Evolutionary conservation across 2,888 invertebrate species (phyloP), one percentile per base, ranked within the genome.

Genomic region (Apotomis capreana): DNA sequence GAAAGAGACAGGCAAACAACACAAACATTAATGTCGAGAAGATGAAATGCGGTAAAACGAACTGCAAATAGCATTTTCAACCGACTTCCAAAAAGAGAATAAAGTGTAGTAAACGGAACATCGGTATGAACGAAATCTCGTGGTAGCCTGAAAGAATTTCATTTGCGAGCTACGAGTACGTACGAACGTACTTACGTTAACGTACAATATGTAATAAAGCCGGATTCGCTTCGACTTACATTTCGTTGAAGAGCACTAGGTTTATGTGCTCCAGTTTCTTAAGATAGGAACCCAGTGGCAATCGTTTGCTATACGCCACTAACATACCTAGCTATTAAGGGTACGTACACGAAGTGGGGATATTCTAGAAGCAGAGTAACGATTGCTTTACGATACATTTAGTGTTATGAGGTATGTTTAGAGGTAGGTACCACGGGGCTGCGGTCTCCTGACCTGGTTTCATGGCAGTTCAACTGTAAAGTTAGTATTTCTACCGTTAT

Each of bases 331-430:
- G 26, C 26, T 26, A 26, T 26, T 26, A 26, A 26, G 26, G 26
- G 26, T 44, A 26, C 4, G 26, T 36, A 55, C 13, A 49, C 67
- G 26, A 58, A 67, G 58, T 70, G 78, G 78, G 79, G 65, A 79
- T 82, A 79, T 81, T 80, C 75, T 77, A 51, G 72, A 75, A 75
- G 64, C 68, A 74, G 78, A 76, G 78, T 78, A 79, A 78, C 69
- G 79, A 73, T 77, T 77, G 76, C 68, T 78, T 78, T 75, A 79
- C 75, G 73, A 70, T 72, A 51, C 68, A 74, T 76, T 73, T 69
- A 62, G 58, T 62, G 73, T 71, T 73, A 70, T 74, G 74, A 75
- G 73, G 74, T 74, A 77, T 70, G 76, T 26, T 52, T 60, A 40
- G 49, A 65, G 54, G 6, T 9, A 65, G 54, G 6, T 9, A 9